Evolutionary conservation across 2,113 vertebrate species (phyloP), one percentile per base, ranked within the genome.

Genomic region (Nothobranchius furzeri): DNA sequence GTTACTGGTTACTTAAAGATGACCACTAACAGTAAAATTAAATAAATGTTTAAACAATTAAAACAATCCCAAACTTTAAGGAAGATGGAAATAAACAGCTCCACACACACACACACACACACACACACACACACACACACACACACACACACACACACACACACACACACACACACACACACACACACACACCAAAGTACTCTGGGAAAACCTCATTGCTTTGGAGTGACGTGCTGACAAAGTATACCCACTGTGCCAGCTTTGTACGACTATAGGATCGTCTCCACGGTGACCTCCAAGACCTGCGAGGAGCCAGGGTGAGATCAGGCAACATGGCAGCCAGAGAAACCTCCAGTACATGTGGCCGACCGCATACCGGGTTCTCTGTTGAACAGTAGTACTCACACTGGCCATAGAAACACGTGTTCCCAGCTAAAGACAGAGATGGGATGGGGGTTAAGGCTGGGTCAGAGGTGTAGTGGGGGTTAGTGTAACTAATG

Each of bases 311-410:
- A 6, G 96, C 96, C 36, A 99, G 79, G 0, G 89, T 90, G 78
- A 98, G 85, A 72, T 99, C 96, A 0, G 97, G 97, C 2, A 99
- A 91, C 89, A 98, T 98, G 69, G 95, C 93, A 0, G 97, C 96
- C 81, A 99, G 88, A 0, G 97, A 99, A 3, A 95, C 97, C 81
- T 99, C 98, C 0, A 99, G 93, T 68, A 89, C 89, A 48, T 98
- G 95, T 0, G 98, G 96, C 61, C 89, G 94, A 25, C 98, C 98
- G 0, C 98, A 99, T 45, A 98, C 90, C 0, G 97, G 96, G 0
- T 98, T 94, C 85, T 99, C 98, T 0, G 95, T 92, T 0, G 97
- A 96, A 77, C 98, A 99, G 93, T 99, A 99, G 89, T 98, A 98
- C 0, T 96, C 95, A 20, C 98, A 99, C 81, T 96, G 95, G 0